Evolutionary conservation across 2,797 vertebrate genomes (phyloP).

Genomic region (Trachurus trachurus): DNA sequence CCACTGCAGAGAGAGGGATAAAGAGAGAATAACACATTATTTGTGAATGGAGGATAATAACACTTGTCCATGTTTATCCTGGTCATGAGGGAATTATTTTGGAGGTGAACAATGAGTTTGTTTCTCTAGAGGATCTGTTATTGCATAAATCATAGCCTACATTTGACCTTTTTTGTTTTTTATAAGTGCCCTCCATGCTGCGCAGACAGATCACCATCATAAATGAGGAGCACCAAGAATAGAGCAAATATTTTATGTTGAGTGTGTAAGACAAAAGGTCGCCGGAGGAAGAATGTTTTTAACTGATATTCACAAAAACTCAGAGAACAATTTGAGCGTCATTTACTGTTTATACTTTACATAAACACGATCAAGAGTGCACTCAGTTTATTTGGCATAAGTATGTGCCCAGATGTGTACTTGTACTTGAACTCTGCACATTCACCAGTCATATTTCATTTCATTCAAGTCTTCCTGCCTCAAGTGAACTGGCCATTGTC

Average conservation of each 20-base stretch:
- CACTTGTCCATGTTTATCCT: not conserved
- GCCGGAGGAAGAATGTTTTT: conserved; percentile 3
- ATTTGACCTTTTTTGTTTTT: not conserved
- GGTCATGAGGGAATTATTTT: not conserved
- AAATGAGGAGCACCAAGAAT: not conserved
- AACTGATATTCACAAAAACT: conserved; percentile 7
- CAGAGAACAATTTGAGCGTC: conserved; percentile 7
- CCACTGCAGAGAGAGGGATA: conserved; percentile 55
- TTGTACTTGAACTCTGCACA: conserved; percentile 47
- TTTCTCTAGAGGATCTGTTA: conserved; percentile 3
- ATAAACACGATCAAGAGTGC: conserved; percentile 37
- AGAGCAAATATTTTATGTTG: conserved; percentile 4
- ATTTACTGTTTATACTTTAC: conserved; percentile 27
- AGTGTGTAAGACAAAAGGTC: conserved; percentile 8
- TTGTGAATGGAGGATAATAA: not conserved
- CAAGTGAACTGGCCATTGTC: conserved; percentile 53
- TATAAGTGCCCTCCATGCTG: not conserved
- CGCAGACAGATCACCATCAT: not conserved
- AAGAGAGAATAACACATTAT: not conserved
- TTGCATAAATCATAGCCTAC: not conserved
- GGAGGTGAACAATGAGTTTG: not conserved
- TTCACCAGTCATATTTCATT: conserved; percentile 60
- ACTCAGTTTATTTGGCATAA: conserved; percentile 44
- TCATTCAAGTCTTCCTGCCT: conserved; percentile 63
- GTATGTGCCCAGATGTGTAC: conserved; percentile 35